Conservation (phyloP, 1,140 invertebrate species). For the Musca vetustissima region DNA sequence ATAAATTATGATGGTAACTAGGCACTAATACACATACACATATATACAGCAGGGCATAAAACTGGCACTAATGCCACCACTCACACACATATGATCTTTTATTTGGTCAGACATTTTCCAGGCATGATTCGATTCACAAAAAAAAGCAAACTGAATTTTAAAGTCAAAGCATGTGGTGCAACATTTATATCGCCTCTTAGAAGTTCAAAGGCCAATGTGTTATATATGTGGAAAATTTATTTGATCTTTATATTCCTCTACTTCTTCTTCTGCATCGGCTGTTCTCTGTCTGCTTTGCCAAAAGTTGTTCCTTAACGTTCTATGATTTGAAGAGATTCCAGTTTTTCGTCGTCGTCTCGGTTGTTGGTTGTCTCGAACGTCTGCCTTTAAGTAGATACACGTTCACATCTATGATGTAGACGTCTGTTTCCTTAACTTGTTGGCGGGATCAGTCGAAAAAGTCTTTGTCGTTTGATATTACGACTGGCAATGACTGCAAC, state of each 20-base stretch:
- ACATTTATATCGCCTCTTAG: slow-evolving; percentile 22
- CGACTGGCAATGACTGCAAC: too few species aligned
- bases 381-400: too few species aligned
- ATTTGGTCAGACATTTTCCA: too few species aligned
- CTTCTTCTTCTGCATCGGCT: neutral
- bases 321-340: neutral
- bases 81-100: too few species aligned
- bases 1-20: slow-evolving; percentile 24
- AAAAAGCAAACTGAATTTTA: too few species aligned
- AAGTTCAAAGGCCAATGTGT: slow-evolving; percentile 19
- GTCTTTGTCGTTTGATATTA: too few species aligned
- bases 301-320: neutral
- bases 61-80: too few species aligned
- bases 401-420: too few species aligned
- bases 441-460: too few species aligned
- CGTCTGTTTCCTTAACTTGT: too few species aligned
- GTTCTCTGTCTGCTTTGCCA: neutral
- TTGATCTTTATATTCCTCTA: slow-evolving; percentile 19
- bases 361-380: neutral
- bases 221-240: slow-evolving; percentile 21
- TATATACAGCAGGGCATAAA: too few species aligned
- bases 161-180: slow-evolving; percentile 13
- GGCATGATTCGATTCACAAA: too few species aligned
- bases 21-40: neutral
- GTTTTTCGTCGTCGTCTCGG: neutral